These are phyloP conservation scores for Alcedo atthis DNA, from an alignment of 2,797 vertebrate species.

Conservation along the genomic window DNA sequence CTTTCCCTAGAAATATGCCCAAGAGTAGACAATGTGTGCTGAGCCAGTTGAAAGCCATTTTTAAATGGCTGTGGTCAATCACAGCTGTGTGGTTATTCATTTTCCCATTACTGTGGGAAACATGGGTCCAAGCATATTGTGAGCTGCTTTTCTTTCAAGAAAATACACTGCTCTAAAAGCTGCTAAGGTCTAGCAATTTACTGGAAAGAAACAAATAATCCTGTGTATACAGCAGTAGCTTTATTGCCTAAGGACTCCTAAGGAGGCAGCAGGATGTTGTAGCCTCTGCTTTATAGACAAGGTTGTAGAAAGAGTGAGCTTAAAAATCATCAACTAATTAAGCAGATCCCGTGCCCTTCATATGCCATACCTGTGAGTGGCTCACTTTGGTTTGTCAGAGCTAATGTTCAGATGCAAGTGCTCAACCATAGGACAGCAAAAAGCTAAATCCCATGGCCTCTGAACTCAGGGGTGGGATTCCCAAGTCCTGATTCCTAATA, in stretches of 20 bases:
- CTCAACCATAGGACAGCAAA: not conserved
- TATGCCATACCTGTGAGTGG: not conserved
- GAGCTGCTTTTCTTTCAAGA: not conserved
- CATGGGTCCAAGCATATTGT: not conserved
- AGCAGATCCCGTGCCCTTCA: not conserved
- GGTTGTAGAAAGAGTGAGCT: not conserved
- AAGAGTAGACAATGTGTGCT: not conserved
- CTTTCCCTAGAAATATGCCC: not conserved
- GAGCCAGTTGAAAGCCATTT: not conserved
- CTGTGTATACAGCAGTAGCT: not conserved
- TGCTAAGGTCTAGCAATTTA: not conserved
- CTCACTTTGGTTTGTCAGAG: conserved; percentile 8
- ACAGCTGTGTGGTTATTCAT: not conserved
- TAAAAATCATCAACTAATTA: not conserved
- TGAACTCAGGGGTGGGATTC: conserved; percentile 63
- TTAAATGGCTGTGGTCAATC: not conserved
- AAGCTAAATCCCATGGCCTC: conserved; percentile 56
- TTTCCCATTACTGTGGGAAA: not conserved
- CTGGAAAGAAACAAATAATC: not conserved
- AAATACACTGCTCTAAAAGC: not conserved
- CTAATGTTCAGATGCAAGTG: conserved; percentile 14
- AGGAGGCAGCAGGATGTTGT: not conserved
- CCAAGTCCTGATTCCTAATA: conserved; percentile 73
- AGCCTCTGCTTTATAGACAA: not conserved
- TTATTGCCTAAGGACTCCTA: not conserved